phyloP scores from a whole-genome alignment of 2,113 vertebrate genomes.

The Thomomys bottae region DNA sequence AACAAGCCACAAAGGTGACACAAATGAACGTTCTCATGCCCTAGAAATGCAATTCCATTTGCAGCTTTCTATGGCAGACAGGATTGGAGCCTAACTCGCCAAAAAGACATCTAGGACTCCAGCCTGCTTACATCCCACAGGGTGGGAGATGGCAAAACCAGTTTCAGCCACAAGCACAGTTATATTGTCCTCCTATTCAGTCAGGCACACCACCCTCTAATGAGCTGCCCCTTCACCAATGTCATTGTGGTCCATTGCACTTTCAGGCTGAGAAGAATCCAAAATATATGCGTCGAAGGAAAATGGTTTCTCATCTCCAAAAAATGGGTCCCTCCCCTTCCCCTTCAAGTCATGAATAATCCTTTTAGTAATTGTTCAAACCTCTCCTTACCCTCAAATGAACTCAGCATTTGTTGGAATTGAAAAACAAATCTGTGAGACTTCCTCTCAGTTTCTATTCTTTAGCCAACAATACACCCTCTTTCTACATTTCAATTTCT shows the following conservation, averaged over 20 bases:
- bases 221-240: not conserved
- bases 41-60: not conserved
- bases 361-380: not conserved
- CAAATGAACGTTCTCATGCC: not conserved
- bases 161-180: not conserved
- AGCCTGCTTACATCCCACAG: too few species aligned
- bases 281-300: not conserved
- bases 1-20: not conserved
- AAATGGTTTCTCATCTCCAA: not conserved
- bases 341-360: not conserved
- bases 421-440: not conserved
- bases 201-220: not conserved
- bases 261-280: not conserved
- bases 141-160: not conserved
- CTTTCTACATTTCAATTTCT: not conserved
- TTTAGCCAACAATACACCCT: not conserved
- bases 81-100: not conserved
- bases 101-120: not conserved
- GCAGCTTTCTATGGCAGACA: not conserved
- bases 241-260: not conserved
- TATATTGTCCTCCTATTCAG: too few species aligned
- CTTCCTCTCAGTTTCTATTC: not conserved
- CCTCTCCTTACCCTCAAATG: not conserved
- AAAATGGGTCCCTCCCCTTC: not conserved
- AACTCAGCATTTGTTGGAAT: not conserved